Conservation (phyloP, 2,888 invertebrate species). For the Penaeus monodon region DNA sequence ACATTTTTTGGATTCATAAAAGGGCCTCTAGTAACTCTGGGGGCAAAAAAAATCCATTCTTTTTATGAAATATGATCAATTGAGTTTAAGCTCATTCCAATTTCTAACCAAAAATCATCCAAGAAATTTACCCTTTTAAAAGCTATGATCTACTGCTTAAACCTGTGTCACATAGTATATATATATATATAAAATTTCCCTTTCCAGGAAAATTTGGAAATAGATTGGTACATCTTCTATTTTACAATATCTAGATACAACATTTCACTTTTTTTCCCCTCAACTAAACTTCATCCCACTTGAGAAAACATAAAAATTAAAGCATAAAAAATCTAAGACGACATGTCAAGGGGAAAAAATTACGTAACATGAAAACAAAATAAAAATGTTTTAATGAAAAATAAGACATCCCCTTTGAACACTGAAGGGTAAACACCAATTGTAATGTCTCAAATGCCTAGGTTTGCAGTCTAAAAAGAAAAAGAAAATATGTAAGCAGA, state of each 20-base stretch:
- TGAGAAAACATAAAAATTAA: conserved; percentile 45
- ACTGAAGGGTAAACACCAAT: conserved; percentile 36
- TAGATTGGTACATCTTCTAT: not conserved
- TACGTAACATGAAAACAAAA: conserved; percentile 28
- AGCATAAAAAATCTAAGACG: conserved; percentile 28
- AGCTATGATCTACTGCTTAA: too few relatives aligned
- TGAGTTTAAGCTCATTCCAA: conserved; percentile 9
- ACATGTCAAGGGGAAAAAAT: conserved; percentile 33
- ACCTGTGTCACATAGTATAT: too few relatives aligned
- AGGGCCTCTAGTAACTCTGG: not conserved
- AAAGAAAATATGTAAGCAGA: conserved; percentile 50
- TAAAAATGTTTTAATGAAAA: conserved; percentile 1
- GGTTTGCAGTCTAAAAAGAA: conserved; percentile 12
- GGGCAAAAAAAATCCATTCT: not conserved
- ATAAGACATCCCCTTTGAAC: conserved; percentile 17
- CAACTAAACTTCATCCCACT: conserved; percentile 41
- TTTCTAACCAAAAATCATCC: too few relatives aligned
- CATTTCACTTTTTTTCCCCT: conserved; percentile 18
- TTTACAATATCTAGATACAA: not conserved
- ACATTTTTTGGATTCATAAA: conserved; percentile 8
- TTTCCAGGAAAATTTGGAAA: not conserved
- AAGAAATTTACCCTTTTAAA: too few relatives aligned
- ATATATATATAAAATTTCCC: too few relatives aligned
- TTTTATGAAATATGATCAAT: not conserved
- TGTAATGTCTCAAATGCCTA: conserved; percentile 19